Evolutionary conservation across 2,797 vertebrate species (phyloP).

Genomic region (Micromesistius poutassou): DNA sequence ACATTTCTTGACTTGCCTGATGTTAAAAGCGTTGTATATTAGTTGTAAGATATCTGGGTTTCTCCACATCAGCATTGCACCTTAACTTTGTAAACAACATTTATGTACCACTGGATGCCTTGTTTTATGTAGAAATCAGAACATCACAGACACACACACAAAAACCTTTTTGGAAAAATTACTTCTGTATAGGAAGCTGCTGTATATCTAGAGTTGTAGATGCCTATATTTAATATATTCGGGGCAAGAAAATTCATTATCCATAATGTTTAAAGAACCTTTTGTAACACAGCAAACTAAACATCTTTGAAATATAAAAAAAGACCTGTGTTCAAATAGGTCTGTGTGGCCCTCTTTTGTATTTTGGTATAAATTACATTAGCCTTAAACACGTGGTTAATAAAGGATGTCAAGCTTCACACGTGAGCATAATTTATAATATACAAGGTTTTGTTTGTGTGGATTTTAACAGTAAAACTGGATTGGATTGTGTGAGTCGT

Average conservation of each 20-base stretch:
- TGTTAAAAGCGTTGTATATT: conserved; percentile 60
- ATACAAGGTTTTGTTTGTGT: background rate
- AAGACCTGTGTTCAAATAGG: conserved; percentile 33
- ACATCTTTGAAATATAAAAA: conserved; percentile 71
- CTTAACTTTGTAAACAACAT: conserved; percentile 74
- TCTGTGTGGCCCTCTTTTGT: background rate
- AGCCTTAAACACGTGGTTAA: conserved; percentile 3
- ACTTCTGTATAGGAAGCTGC: conserved; percentile 70
- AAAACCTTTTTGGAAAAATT: conserved; percentile 38
- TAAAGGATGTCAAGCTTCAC: background rate
- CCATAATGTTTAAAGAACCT: conserved; percentile 64
- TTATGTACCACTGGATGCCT: conserved; percentile 79
- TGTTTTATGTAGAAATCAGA: conserved; percentile 65
- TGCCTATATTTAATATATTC: conserved; percentile 69
- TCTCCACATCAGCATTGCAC: conserved; percentile 66
- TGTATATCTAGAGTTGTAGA: conserved; percentile 71
- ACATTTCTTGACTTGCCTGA: conserved; percentile 40
- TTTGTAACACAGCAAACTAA: conserved; percentile 75
- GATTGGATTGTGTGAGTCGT: background rate
- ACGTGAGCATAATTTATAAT: background rate
- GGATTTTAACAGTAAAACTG: background rate
- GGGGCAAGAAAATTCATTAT: conserved; percentile 51
- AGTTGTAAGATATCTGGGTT: conserved; percentile 68
- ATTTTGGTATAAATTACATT: conserved; percentile 2
- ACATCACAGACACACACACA: conserved; percentile 30